Conservation (phyloP, 2,888 invertebrate species). For the Pollenia angustigena region DNA sequence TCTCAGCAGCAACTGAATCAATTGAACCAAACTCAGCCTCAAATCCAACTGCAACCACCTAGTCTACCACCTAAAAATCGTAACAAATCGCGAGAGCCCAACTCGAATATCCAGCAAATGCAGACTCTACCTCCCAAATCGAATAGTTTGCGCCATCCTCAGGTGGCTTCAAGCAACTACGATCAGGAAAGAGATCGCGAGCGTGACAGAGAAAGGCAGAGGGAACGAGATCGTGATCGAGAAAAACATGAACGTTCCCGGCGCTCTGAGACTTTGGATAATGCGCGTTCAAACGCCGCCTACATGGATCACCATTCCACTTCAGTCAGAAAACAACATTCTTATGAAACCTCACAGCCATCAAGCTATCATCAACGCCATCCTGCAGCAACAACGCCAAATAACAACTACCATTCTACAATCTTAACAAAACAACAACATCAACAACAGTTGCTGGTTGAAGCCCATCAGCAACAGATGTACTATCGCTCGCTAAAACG, state of each 20-base stretch:
- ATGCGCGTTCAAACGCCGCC: constrained; percentile 78
- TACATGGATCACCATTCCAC: constrained; percentile 81
- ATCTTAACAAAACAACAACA: constrained; percentile 77
- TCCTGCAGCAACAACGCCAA: constrained; percentile 75
- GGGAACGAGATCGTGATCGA: constrained; percentile 74
- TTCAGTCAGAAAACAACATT: constrained; percentile 80
- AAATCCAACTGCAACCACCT: constrained; percentile 81
- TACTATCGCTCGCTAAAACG: constrained; percentile 85
- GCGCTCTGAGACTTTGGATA: constrained; percentile 81
- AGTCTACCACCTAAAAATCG: constrained; percentile 84
- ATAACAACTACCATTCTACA: constrained; percentile 76
- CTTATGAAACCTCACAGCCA: constrained; percentile 81
- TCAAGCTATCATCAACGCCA: constrained; percentile 79
- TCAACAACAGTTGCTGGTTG: constrained; percentile 76
- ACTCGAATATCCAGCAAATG: constrained; percentile 81
- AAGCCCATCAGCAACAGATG: constrained; percentile 79
- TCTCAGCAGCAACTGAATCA: constrained; percentile 69
- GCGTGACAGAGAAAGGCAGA: constrained; percentile 75
- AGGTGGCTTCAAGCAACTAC: constrained; percentile 79
- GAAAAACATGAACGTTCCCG: constrained; percentile 79
- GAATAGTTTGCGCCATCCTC: constrained; percentile 81
- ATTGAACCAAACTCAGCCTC: constrained; percentile 72
- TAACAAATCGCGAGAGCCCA: constrained; percentile 81
- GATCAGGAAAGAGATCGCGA: constrained; percentile 80
- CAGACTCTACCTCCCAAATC: constrained; percentile 83